Evolutionary conservation across 2,113 vertebrate species (phyloP), one percentile per base, ranked within the genome.

Genomic region (Ammospiza caudacuta): DNA sequence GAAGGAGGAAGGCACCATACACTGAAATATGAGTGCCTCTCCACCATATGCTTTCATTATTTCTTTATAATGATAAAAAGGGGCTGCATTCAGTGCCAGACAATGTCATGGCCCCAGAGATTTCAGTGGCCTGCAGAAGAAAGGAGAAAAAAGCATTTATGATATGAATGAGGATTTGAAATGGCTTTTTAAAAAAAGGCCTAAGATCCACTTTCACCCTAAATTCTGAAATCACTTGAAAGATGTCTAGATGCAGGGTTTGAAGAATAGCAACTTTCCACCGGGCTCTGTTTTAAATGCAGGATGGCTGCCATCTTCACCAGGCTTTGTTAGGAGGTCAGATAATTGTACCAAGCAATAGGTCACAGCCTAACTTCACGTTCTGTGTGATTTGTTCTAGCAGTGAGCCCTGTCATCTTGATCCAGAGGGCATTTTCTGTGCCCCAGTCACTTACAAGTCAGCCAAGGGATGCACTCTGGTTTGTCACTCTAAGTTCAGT

Each of bases 11-110:
- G 91, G 77, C 62, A 94, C 41, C 89, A 66, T 83, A 68, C 90
- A 94, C 76, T 85, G 84, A 90, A 97, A 96, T 93, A 92, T 90
- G 92, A 96, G 92, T 37, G 27, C 89, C 67, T 95, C 95, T 93
- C 90, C 64, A 96, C 88, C 93, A 95, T 96, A 95, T 96, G 95
- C 95, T 97, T 96, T 97, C 95, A 95, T 97, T 97, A 95, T 95
- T 96, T 97, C 97, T 96, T 96, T 97, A 94, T 92, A 96, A 96
- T 96, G 96, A 96, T 97, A 96, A 96, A 96, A 96, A 96, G 96
- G 95, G 94, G 92, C 94, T 96, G 94, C 83, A 96, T 97, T 97
- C 94, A 96, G 92, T 96, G 92, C 94, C 94, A 94, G 96, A 96
- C 94, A 97, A 96, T 96, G 92, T 94, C 94, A 94, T 95, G 94